Base-by-base conservation (phyloP, 2,888 invertebrate species). In the Lasioglossum lativentre region DNA sequence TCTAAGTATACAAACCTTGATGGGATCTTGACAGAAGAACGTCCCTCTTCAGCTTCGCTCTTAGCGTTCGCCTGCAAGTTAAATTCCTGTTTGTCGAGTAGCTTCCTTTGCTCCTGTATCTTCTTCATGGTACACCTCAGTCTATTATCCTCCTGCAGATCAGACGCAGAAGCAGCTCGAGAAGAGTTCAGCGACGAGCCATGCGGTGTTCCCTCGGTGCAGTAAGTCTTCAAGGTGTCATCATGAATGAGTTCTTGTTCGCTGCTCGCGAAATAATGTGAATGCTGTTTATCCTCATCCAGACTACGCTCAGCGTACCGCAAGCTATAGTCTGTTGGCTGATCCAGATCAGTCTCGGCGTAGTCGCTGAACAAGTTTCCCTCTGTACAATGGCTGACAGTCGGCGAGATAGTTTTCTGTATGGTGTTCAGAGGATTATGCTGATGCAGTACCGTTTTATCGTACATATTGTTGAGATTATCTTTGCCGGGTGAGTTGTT, bases 311-410 rank as follows among this genome's bases (percentile, higher is more conserved):
- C 98, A 1, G 97, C 97, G 94, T 98, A 99, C 38, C 98, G 96
- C 86, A 98, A 95, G 88, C 98, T 98, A 93, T 98, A 99, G 95
- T 99, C 98, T 0, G 99, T 99, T 0, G 98, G 98, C 94, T 98
- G 93, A 84, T 95, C 94, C 56, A 94, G 83, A 78, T 94, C 93
- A 0, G 94, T 94, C 76, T 94, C 94, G 5, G 93, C 93, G 52
- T 94, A 94, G 86, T 93, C 91, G n/a, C 92, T 90, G 59, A 93
- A 94, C 1, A 91, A 81, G 78, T 91, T 92, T 14, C 79, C 88
- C 0, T 92, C 90, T 0, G 91, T 79, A 6, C 80, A 77, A 42
- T 89, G 90, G 45, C 80, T 81, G 19, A 89, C 81, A 0, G 90
- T 88, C 0, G 92, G 90, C n/a, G 91, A 92, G 0, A 90, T 90